Conservation (phyloP, 2,888 invertebrate species). For the Mythimna lalbum region DNA sequence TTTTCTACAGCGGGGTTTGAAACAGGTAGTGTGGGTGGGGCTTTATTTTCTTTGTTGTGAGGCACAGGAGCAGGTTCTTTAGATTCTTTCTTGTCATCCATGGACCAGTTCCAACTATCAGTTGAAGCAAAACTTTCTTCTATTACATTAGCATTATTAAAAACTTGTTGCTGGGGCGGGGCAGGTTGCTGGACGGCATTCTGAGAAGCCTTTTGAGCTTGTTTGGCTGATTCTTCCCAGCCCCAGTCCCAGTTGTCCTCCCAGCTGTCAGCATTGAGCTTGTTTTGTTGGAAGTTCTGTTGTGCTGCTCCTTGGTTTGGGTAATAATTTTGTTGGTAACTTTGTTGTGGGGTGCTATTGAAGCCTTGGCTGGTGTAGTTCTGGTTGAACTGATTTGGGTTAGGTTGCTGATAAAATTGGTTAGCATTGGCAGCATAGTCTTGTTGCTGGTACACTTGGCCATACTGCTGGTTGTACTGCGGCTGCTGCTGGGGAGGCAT, state of each 20-base stretch:
- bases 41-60: constrained; percentile 62
- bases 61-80: constrained; percentile 62
- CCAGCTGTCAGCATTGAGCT: constrained; percentile 80
- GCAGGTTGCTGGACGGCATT: constrained; percentile 57
- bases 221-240: constrained; percentile 90
- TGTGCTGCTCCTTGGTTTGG: constrained; percentile 75
- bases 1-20: constrained; percentile 67
- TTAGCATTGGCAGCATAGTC: constrained; percentile 79
- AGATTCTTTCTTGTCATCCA: constrained; percentile 85
- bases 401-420: constrained; percentile 74
- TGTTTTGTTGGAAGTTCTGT: constrained; percentile 71
- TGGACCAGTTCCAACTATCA: constrained; percentile 92
- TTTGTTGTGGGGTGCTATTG: constrained; percentile 71
- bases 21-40: constrained; percentile 58
- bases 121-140: constrained; percentile 91
- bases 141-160: constrained; percentile 87
- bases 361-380: constrained; percentile 77
- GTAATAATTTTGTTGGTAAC: constrained; percentile 80
- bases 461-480: constrained; percentile 85
- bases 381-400: constrained; percentile 78
- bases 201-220: constrained; percentile 75
- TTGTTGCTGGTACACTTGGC: constrained; percentile 81
- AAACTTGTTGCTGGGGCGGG: constrained; percentile 67
- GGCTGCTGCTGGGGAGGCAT: constrained; percentile 70
- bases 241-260: constrained; percentile 91